Base-by-base conservation (phyloP, 2,888 invertebrate genomes). In the Empis livida region DNA sequence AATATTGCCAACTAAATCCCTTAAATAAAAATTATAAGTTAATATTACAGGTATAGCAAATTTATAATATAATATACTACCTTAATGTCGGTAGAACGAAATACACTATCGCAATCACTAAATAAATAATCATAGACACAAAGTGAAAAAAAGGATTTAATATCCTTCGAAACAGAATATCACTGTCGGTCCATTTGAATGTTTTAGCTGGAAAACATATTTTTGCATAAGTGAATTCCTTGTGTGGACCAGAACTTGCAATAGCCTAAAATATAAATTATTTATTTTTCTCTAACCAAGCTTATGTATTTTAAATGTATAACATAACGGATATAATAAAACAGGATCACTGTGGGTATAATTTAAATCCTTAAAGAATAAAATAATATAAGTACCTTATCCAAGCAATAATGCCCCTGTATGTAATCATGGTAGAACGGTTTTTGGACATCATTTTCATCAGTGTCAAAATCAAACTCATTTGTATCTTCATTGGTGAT, bases 1-100 rank as follows among this genome's bases (percentile, higher is more conserved):
- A 53, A 89, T 88, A 63, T 89, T 89, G 3, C 89, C 89, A 32
- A 86, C 80, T 44, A 89, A 73, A 70, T 90, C 88, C 57, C 69
- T 69, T 51, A 3, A 47, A 47, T 32, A 4, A 49, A 16, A 44
- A 43, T 14, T 13, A 20, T 38, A 13, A 17, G 5, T 17, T 3
- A n/a, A 42, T 15, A 44, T 17, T 20, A 48, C 38, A 31, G 10
- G 32, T 9, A 16, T 20, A 38, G 11, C 38, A 17, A 13, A 15
- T 11, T 15, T 13, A 6, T 42, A 17, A 32, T 14, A n/a, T 42
- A 15, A 10, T 4, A 31, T 14, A 8, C n/a, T 51, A 69, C 61
- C 87, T 71, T 47, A 90, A 68, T 44, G 88, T 87, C 13, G 89
- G 88, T 61, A 90, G 69, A 37, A 89, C 79, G 67, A 89, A 89